Evolutionary conservation across 2,888 invertebrate genomes (phyloP).

Genomic region (Watsonalla cultraria): DNA sequence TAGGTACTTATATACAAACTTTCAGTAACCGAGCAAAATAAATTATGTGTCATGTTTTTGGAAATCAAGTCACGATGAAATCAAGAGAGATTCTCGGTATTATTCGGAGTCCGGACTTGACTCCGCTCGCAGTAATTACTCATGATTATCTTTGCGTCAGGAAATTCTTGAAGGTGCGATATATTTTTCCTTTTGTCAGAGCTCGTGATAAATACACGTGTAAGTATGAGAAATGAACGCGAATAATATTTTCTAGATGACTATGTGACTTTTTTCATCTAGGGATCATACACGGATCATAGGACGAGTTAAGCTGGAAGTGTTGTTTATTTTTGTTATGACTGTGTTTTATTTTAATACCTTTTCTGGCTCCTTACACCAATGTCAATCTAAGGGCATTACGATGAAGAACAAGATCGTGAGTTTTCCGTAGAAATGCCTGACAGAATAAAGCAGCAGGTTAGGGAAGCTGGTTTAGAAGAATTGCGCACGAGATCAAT

Average conservation of each 20-base stretch:
- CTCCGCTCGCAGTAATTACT: slow-evolving; percentile 37
- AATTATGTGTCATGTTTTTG: neutral
- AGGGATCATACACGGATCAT: neutral
- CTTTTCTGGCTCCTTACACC: too few relatives aligned
- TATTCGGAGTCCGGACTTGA: slow-evolving; percentile 27
- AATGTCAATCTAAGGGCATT: too few relatives aligned
- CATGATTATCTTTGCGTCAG: slow-evolving; percentile 37
- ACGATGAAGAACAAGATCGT: too few relatives aligned
- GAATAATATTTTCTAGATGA: slow-evolving; percentile 1
- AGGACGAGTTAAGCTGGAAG: neutral
- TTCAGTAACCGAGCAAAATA: neutral
- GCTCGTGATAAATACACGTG: slow-evolving; percentile 38
- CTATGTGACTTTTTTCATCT: neutral
- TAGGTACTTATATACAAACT: too few relatives aligned
- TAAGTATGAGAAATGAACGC: slow-evolving; percentile 35
- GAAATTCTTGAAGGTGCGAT: slow-evolving; percentile 29
- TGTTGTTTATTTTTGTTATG: neutral
- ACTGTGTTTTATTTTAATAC: too few relatives aligned
- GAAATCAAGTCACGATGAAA: slow-evolving; percentile 9
- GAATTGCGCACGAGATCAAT: too few relatives aligned
- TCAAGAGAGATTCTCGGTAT: slow-evolving; percentile 15
- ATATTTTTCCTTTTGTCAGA: slow-evolving; percentile 34
- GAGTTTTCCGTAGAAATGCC: too few relatives aligned
- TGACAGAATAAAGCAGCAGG: too few relatives aligned
- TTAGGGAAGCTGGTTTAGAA: too few relatives aligned